phyloP scores from a whole-genome alignment of 2,797 vertebrate genomes.

The Bucorvus abyssinicus region DNA sequence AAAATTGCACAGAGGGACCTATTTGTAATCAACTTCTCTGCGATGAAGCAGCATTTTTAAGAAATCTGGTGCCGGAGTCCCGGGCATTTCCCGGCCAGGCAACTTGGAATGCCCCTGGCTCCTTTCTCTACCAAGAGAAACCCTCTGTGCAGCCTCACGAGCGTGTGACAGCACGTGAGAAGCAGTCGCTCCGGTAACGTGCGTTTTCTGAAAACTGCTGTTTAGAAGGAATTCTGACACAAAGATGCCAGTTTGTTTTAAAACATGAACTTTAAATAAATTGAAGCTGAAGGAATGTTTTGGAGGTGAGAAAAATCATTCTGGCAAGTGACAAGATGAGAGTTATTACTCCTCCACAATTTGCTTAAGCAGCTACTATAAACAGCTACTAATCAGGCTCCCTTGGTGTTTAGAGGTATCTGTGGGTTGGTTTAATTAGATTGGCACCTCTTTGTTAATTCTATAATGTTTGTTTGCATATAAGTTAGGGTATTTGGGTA shows the following conservation, averaged over 20 bases:
- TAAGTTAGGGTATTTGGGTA: conserved; percentile 16
- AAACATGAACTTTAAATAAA: background rate
- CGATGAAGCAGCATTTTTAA: background rate
- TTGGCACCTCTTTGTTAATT: conserved; percentile 46
- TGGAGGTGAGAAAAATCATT: conserved; percentile 1
- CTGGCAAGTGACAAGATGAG: background rate
- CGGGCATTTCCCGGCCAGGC: background rate
- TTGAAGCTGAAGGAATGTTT: background rate
- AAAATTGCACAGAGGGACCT: background rate
- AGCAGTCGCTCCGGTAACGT: background rate
- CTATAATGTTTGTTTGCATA: conserved; percentile 21
- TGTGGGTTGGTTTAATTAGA: conserved; percentile 47
- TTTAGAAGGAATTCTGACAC: background rate
- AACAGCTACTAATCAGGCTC: conserved; percentile 47
- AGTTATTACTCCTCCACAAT: conserved; percentile 8
- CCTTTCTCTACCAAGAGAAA: background rate
- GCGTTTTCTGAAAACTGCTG: background rate
- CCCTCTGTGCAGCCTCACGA: background rate
- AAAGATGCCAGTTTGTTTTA: background rate
- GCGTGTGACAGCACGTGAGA: background rate
- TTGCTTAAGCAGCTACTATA: conserved; percentile 46
- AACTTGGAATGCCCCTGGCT: background rate
- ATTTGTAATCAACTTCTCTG: background rate
- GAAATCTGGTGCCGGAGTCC: background rate
- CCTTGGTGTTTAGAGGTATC: conserved; percentile 4